Conservation (phyloP, 1,140 invertebrate species). For the Zaprionus inermis region DNA sequence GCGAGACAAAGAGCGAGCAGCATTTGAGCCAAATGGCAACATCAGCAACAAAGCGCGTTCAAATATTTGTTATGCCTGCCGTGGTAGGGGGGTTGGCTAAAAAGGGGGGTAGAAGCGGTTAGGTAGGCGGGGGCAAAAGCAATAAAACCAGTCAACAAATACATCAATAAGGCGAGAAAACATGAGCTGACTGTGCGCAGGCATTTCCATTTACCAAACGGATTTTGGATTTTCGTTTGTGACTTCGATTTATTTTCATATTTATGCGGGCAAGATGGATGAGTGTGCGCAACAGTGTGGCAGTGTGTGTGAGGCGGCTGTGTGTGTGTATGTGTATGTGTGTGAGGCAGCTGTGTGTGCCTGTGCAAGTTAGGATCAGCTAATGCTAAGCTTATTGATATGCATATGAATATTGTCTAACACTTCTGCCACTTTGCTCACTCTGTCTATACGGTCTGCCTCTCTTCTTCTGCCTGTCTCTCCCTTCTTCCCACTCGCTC, state of each 20-base stretch:
- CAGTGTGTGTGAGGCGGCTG: background rate
- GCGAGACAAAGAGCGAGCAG: too few relatives aligned
- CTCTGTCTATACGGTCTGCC: too few relatives aligned
- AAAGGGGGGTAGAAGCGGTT: conserved; percentile 1
- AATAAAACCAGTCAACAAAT: conserved; percentile 48
- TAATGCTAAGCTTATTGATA: conserved; percentile 43
- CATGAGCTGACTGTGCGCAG: background rate
- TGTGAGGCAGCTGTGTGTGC: background rate
- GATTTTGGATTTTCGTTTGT: conserved; percentile 19
- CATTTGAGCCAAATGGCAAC: conserved; percentile 21
- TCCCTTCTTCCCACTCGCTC: too few relatives aligned
- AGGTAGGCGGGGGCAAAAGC: conserved; percentile 1
- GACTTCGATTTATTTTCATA: conserved; percentile 70
- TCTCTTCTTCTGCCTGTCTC: background rate
- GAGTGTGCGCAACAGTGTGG: conserved; percentile 23
- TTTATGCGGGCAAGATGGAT: conserved; percentile 64
- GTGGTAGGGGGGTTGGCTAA: too few relatives aligned
- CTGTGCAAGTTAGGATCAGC: conserved; percentile 9
- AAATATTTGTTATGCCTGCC: conserved; percentile 17
- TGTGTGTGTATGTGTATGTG: conserved; percentile 23
- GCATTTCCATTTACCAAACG: conserved; percentile 18
- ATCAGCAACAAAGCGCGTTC: conserved; percentile 22
- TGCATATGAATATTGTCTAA: conserved; percentile 30
- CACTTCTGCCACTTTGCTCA: background rate
- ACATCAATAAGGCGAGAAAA: conserved; percentile 39